These are phyloP conservation scores for Okamejei kenojei DNA, from an alignment of 2,797 vertebrate species.

Conservation along the genomic window DNA sequence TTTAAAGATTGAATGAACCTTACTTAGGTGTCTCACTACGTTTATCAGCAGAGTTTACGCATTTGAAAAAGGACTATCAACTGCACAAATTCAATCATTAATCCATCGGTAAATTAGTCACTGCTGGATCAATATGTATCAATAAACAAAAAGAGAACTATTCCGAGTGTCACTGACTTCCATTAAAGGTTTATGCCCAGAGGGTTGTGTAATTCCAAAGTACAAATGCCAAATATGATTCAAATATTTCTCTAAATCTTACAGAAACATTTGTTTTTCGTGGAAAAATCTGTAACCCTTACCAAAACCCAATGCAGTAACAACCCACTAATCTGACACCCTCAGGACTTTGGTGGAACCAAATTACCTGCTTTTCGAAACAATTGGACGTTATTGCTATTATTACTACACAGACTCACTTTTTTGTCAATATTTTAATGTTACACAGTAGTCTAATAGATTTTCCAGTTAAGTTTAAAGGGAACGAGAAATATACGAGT, in stretches of 20 bases:
- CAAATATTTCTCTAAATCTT: not conserved
- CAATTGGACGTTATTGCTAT: too few species aligned
- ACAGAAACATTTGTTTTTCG: not conserved
- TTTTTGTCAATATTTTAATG: too few species aligned
- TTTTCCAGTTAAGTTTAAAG: too few species aligned
- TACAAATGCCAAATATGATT: not conserved
- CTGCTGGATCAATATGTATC: not conserved
- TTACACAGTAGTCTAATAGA: too few species aligned
- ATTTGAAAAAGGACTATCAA: not conserved
- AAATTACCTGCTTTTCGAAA: too few species aligned
- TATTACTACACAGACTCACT: too few species aligned
- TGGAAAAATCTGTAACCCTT: not conserved
- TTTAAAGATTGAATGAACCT: not conserved
- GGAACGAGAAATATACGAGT: too few species aligned
- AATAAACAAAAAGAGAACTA: not conserved
- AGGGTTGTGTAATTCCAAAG: not conserved
- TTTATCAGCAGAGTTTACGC: not conserved
- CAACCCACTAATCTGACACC: too few species aligned
- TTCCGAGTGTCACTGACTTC: not conserved
- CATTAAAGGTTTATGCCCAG: not conserved
- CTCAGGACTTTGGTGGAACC: too few species aligned
- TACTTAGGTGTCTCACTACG: not conserved
- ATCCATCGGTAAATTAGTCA: constrained; percentile 8
- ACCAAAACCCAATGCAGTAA: not conserved
- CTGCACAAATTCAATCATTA: constrained; percentile 22